phyloP scores from a whole-genome alignment of 2,797 vertebrate species.

The Hoplostethus atlanticus region DNA sequence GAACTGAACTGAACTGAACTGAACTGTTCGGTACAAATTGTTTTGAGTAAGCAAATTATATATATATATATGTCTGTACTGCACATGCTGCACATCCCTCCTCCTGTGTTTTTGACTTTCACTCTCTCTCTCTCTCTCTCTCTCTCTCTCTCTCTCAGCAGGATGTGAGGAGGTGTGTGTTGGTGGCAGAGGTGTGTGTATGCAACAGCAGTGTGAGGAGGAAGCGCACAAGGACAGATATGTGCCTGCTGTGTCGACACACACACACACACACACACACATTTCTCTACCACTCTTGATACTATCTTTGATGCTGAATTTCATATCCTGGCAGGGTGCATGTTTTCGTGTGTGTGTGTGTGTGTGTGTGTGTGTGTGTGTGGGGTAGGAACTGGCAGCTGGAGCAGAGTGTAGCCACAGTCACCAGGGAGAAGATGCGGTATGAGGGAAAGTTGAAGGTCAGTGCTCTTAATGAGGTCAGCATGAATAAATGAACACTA shows the following conservation, averaged over 20 bases:
- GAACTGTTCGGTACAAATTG: slow-evolving; percentile 41
- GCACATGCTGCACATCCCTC: slow-evolving; percentile 49
- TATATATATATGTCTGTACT: slow-evolving; percentile 32
- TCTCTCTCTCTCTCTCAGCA: slow-evolving; percentile 44
- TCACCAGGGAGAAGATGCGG: slow-evolving; percentile 75
- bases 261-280: slow-evolving; percentile 26
- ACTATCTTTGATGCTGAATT: slow-evolving; percentile 53
- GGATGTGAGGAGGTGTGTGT: slow-evolving; percentile 42
- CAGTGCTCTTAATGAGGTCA: slow-evolving; percentile 77
- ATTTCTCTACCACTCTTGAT: slow-evolving; percentile 37
- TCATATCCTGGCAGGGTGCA: slow-evolving; percentile 59
- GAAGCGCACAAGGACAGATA: slow-evolving; percentile 62
- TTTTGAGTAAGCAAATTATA: slow-evolving; percentile 32
- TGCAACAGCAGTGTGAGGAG: slow-evolving; percentile 37
- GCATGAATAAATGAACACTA: slow-evolving; percentile 74
- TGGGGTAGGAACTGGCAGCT: slow-evolving; percentile 66
- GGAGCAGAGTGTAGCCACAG: slow-evolving; percentile 70
- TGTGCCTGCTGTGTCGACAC: slow-evolving; percentile 59
- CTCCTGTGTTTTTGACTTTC: neutral
- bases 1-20: no score
- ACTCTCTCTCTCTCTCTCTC: neutral
- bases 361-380: slow-evolving; percentile 25
- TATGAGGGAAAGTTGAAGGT: slow-evolving; percentile 83
- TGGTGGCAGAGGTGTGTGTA: slow-evolving; percentile 29
- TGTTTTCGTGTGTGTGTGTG: slow-evolving; percentile 7